A percentile compares a stretch with the other conserved stretches of the same genome.
Conservation (phyloP, 2,888 invertebrate species). For the Caenorhabditis japonica region DNA sequence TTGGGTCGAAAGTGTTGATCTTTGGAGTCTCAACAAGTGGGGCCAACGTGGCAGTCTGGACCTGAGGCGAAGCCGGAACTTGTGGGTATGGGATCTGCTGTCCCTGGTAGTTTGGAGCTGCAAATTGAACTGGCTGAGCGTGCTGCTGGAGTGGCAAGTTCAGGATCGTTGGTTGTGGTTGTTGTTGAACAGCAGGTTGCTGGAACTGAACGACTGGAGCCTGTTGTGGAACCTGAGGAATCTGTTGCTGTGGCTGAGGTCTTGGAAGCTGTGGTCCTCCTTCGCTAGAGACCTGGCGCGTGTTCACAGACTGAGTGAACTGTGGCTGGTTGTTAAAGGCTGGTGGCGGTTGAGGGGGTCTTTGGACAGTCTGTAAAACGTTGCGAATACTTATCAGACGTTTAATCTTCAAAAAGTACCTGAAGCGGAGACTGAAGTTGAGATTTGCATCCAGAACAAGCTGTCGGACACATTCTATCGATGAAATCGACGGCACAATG, state of each 20-base stretch:
- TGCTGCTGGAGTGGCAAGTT: conserved; percentile 49
- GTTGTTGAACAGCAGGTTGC: conserved; percentile 14
- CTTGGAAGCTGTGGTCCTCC: conserved; percentile 33
- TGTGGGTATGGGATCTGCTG: conserved; percentile 49
- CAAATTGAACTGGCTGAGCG: conserved; percentile 48
- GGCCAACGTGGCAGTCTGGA: conserved; percentile 58
- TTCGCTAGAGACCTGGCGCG: conserved; percentile 48
- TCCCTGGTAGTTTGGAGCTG: conserved; percentile 46
- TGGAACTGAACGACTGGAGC: conserved; percentile 24
- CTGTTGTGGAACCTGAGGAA: conserved; percentile 20
- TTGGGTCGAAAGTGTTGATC: conserved; percentile 47
- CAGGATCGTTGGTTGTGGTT: conserved; percentile 41
- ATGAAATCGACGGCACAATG: conserved; percentile 75
- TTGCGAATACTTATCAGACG: too few species aligned
- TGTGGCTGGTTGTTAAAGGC: conserved; percentile 48
- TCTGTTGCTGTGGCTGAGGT: conserved; percentile 37
- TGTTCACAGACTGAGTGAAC: conserved; percentile 40
- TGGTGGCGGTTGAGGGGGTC: conserved; percentile 46
- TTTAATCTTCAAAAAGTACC: not conserved
- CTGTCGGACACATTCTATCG: conserved; percentile 64
- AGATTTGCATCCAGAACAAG: conserved; percentile 54
- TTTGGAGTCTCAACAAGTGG: conserved; percentile 60
- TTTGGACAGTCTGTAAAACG: conserved; percentile 1
- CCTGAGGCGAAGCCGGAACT: conserved; percentile 19
- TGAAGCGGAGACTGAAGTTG: conserved; percentile 13